Conservation (phyloP, 2,888 invertebrate genomes). For the Agriotes lineatus region DNA sequence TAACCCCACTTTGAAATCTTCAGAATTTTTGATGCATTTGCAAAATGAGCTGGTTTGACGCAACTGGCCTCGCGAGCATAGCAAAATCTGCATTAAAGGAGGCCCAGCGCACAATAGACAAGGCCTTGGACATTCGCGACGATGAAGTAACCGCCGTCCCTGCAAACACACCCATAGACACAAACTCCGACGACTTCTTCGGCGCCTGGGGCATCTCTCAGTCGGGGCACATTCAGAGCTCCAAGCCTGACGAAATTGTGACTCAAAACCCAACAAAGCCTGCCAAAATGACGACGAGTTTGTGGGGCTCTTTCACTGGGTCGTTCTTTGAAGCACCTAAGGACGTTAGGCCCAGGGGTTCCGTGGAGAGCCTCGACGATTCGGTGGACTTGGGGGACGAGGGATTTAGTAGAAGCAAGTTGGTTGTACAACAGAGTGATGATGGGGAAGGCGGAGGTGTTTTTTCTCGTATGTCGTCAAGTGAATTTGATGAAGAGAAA, state of each 20-base stretch:
- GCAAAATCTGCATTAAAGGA: conserved; percentile 95
- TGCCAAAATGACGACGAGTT: conserved; percentile 66
- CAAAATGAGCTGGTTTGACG: conserved; percentile 95
- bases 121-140: conserved; percentile 92
- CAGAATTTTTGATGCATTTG: conserved; percentile 25
- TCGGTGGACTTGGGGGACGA: conserved; percentile 69
- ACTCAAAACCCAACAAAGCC: conserved; percentile 70
- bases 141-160: conserved; percentile 69
- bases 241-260: conserved; percentile 60
- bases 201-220: conserved; percentile 70
- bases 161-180: conserved; percentile 62
- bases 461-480: conserved; percentile 26
- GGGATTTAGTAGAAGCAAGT: conserved; percentile 72
- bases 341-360: conserved; percentile 56
- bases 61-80: conserved; percentile 87
- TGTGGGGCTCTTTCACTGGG: conserved; percentile 88
- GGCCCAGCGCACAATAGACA: conserved; percentile 96
- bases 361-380: conserved; percentile 69
- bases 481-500: conserved; percentile 24
- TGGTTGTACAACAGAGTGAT: conserved; percentile 71
- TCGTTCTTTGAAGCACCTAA: conserved; percentile 81
- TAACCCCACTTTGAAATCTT: neutral
- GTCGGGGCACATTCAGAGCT: conserved; percentile 49
- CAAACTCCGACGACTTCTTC: conserved; percentile 71
- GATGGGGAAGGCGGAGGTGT: conserved; percentile 51